A percentile compares a stretch with the other conserved stretches of the same genome.
Evolutionary conservation across 2,797 vertebrate species (phyloP).

Genomic region (Chaenodraco wilsoni): DNA sequence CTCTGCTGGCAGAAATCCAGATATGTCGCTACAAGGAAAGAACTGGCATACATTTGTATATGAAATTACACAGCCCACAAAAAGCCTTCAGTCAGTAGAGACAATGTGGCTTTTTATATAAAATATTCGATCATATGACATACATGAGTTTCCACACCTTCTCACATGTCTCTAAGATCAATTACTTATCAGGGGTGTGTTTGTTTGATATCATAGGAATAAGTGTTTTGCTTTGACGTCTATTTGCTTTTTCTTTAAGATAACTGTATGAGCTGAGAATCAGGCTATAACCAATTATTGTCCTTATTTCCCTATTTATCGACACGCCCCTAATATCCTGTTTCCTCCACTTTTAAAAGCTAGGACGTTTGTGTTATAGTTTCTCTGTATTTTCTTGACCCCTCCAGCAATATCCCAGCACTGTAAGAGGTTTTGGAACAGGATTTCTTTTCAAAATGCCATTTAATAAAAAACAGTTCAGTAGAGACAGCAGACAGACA

Average conservation of each 20-base stretch:
- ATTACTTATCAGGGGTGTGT: background rate
- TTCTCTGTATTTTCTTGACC: background rate
- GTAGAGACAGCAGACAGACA: constrained; percentile 29
- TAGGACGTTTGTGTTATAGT: background rate
- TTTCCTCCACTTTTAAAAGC: background rate
- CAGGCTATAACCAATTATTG: constrained; percentile 11
- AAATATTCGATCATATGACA: background rate
- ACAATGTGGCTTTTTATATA: background rate
- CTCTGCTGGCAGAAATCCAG: constrained; percentile 69
- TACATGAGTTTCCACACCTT: background rate
- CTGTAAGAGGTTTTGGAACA: constrained; percentile 12
- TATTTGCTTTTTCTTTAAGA: background rate
- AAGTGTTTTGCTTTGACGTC: background rate
- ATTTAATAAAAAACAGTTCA: constrained; percentile 7
- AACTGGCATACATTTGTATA: background rate
- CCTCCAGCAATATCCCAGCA: background rate
- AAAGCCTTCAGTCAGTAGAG: background rate
- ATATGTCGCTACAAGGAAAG: constrained; percentile 1
- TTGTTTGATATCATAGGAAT: background rate
- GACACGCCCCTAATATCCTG: background rate
- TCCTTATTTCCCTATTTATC: constrained; percentile 4
- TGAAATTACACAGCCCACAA: background rate
- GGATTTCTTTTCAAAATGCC: constrained; percentile 15
- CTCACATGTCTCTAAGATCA: background rate
- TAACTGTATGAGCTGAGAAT: background rate